Percentiles rank a stretch among this genome's conserved stretches.
Evolutionary conservation across 2,113 vertebrate genomes (phyloP).

Genomic region (Sinosuthora webbiana): DNA sequence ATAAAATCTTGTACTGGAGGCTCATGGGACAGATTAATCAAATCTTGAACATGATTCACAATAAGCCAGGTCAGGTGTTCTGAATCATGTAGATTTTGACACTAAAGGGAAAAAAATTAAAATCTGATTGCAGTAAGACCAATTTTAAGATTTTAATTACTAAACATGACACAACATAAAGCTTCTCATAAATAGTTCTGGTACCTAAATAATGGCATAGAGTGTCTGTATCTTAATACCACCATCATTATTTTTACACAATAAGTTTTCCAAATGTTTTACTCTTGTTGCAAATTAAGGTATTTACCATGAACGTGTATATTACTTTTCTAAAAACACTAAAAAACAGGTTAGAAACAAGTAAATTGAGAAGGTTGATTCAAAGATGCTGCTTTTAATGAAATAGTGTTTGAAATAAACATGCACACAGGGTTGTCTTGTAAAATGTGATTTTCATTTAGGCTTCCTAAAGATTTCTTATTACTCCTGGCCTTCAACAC

Average conservation of each 20-base stretch:
- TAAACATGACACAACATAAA: background rate
- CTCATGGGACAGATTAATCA: constrained; percentile 92
- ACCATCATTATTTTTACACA: background rate
- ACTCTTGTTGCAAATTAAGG: background rate
- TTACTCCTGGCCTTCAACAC: background rate
- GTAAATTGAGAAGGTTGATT: background rate
- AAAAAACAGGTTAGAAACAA: background rate
- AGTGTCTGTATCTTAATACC: background rate
- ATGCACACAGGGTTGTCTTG: background rate
- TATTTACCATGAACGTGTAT: background rate
- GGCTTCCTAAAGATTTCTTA: background rate
- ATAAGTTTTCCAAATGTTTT: background rate
- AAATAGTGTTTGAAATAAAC: background rate
- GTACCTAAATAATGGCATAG: background rate
- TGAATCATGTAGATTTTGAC: constrained; percentile 97
- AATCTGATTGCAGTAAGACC: background rate
- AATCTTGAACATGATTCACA: constrained; percentile 94
- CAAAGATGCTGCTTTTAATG: background rate
- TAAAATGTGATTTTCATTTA: background rate
- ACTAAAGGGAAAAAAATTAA: constrained; percentile 70
- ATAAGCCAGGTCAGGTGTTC: constrained; percentile 97
- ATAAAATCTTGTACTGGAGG: constrained; percentile 98
- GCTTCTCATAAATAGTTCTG: background rate
- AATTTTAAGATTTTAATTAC: background rate
- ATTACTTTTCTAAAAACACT: background rate